Evolutionary conservation across 2,113 vertebrate species (phyloP).

Genomic region (Philantomba maxwellii): DNA sequence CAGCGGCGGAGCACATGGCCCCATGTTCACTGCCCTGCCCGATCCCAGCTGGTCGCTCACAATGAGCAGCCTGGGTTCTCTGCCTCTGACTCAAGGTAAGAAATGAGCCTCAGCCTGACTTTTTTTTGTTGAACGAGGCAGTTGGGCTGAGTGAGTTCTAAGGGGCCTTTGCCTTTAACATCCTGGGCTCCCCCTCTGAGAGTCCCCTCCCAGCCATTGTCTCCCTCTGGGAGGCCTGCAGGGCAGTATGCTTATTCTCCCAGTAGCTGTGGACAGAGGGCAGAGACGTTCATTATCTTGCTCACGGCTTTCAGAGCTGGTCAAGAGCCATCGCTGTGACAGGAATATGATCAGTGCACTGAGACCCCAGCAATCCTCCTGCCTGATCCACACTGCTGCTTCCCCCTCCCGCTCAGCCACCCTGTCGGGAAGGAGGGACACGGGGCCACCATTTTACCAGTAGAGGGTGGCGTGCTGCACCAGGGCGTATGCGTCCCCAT

Average conservation of each 20-base stretch:
- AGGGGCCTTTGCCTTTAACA: background rate
- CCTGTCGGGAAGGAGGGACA: background rate
- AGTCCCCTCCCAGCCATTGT: background rate
- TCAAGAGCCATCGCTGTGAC: background rate
- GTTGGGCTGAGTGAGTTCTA: background rate
- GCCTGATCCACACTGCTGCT: background rate
- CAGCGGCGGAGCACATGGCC: background rate
- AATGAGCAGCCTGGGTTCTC: background rate
- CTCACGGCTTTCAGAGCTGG: background rate
- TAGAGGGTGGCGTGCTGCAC: slow-evolving; percentile 93
- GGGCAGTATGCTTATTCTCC: background rate
- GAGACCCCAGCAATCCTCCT: background rate
- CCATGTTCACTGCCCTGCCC: background rate
- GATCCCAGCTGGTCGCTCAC: background rate
- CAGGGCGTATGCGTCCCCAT: slow-evolving; percentile 92
- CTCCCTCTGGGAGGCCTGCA: background rate
- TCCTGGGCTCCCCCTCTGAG: background rate
- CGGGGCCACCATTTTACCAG: slow-evolving; percentile 82
- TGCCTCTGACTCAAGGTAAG: background rate
- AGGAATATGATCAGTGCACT: background rate
- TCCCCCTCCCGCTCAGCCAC: background rate
- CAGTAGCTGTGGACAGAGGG: background rate
- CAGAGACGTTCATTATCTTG: background rate
- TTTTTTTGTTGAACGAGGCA: background rate
- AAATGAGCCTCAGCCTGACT: background rate